A percentile compares a stretch with the other conserved stretches of the same genome.
Evolutionary conservation across 2,888 invertebrate species (phyloP).

Genomic region (Odontocerum albicorne): DNA sequence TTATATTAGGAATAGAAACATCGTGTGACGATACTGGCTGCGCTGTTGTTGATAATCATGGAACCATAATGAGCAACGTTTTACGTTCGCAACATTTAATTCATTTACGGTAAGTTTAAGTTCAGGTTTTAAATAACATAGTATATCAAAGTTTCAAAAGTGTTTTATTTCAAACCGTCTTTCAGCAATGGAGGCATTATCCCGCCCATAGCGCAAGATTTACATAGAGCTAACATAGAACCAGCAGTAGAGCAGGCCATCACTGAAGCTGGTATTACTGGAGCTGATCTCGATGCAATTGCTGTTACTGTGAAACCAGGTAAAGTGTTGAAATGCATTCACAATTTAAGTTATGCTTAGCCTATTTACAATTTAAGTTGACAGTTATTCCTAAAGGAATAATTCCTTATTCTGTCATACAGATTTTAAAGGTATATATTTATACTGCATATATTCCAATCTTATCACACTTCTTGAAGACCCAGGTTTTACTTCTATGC

Average conservation of each 20-base stretch:
- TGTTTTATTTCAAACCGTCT: background rate
- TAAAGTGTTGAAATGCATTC: too few species aligned
- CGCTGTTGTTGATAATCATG: slow-evolving; percentile 76
- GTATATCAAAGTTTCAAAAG: background rate
- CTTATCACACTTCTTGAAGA: too few species aligned
- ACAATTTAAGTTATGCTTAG: too few species aligned
- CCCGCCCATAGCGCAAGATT: slow-evolving; percentile 79
- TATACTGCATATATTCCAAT: too few species aligned
- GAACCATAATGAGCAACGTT: slow-evolving; percentile 77
- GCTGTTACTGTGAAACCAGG: slow-evolving; percentile 91
- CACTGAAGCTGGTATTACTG: slow-evolving; percentile 56
- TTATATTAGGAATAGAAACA: slow-evolving; percentile 91
- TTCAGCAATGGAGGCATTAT: slow-evolving; percentile 80
- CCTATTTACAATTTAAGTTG: too few species aligned
- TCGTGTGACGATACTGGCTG: slow-evolving; percentile 98
- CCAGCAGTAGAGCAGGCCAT: slow-evolving; percentile 69
- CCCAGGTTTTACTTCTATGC: too few species aligned
- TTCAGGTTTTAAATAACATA: background rate
- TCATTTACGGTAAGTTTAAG: slow-evolving; percentile 65
- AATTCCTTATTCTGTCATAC: too few species aligned
- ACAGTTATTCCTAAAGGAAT: too few species aligned
- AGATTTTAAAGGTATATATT: too few species aligned
- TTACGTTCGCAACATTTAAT: slow-evolving; percentile 77
- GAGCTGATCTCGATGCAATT: slow-evolving; percentile 78
- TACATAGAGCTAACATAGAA: slow-evolving; percentile 81